These are phyloP conservation scores for Melanargia galathea DNA, from an alignment of 2,888 invertebrate species.

Conservation along the genomic window DNA sequence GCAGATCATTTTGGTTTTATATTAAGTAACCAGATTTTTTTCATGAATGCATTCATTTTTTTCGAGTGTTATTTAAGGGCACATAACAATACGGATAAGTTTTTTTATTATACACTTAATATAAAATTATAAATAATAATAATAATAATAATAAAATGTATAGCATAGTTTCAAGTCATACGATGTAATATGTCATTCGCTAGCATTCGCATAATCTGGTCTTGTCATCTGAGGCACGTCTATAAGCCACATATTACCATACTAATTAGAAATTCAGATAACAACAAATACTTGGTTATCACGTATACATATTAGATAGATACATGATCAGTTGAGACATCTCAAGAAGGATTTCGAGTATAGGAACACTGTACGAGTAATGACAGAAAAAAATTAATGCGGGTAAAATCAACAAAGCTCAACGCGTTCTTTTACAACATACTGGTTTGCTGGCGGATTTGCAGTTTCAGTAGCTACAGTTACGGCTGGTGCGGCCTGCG, in stretches of 20 bases:
- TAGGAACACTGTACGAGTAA: not conserved
- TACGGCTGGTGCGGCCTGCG: no score
- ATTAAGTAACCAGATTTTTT: not conserved
- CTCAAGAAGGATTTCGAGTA: not conserved
- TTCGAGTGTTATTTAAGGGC: no score
- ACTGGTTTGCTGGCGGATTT: no score
- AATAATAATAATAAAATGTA: no score
- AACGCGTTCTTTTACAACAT: no score
- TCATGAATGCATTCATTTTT: no score
- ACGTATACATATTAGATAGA: not conserved
- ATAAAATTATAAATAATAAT: no score
- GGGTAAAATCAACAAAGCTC: no score
- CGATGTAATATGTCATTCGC: not conserved
- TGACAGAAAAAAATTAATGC: not conserved
- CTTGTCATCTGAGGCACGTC: constrained; percentile 19
- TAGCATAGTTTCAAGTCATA: not conserved
- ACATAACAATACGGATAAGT: no score
- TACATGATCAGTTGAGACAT: not conserved
- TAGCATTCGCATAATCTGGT: constrained; percentile 1
- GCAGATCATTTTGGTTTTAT: not conserved
- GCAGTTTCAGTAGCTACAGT: no score
- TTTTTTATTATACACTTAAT: no score
- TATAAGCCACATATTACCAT: constrained; percentile 24
- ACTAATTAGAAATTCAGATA: constrained; percentile 26
- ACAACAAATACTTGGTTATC: constrained; percentile 2